A percentile compares a stretch with the other conserved stretches of the same genome.
phyloP scores from a whole-genome alignment of 2,797 vertebrate species.

The Lutjanus argentimaculatus region DNA sequence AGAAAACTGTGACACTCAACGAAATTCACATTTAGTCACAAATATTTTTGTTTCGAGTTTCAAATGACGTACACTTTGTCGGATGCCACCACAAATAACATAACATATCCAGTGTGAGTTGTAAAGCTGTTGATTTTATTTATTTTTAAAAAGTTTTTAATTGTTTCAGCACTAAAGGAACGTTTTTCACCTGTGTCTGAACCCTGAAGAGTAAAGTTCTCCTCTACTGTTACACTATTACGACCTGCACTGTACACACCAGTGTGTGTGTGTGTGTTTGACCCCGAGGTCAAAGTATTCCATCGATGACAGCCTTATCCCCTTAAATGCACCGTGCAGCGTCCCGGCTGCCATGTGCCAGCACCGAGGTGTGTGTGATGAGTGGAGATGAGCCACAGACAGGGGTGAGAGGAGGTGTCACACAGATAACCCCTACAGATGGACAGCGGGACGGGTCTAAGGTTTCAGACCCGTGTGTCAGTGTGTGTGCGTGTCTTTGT shows the following conservation, averaged over 20 bases:
- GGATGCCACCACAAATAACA: too few species aligned
- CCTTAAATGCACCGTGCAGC: slow-evolving; percentile 59
- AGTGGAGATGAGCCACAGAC: slow-evolving; percentile 75
- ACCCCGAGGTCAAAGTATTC: slow-evolving; percentile 76
- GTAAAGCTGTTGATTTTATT: neutral
- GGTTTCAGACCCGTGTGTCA: slow-evolving; percentile 76
- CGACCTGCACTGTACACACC: slow-evolving; percentile 50
- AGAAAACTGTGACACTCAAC: too few species aligned
- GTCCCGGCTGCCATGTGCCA: slow-evolving; percentile 69
- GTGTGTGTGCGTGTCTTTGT: slow-evolving; percentile 39
- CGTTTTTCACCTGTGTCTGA: slow-evolving; percentile 60
- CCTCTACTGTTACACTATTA: slow-evolving; percentile 36
- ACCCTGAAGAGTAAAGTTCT: slow-evolving; percentile 35
- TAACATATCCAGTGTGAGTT: neutral
- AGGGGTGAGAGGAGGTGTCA: slow-evolving; percentile 79
- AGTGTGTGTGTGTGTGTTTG: slow-evolving; percentile 40
- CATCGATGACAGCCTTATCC: slow-evolving; percentile 78
- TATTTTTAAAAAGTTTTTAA: neutral
- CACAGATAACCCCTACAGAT: slow-evolving; percentile 86
- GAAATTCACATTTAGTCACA: too few species aligned
- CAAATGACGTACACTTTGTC: too few species aligned
- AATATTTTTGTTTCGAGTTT: too few species aligned
- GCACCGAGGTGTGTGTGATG: slow-evolving; percentile 75
- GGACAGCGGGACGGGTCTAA: slow-evolving; percentile 80
- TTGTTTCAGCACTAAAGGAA: neutral